Conservation (phyloP, 1,140 invertebrate species). For the Antheraea pernyi region DNA sequence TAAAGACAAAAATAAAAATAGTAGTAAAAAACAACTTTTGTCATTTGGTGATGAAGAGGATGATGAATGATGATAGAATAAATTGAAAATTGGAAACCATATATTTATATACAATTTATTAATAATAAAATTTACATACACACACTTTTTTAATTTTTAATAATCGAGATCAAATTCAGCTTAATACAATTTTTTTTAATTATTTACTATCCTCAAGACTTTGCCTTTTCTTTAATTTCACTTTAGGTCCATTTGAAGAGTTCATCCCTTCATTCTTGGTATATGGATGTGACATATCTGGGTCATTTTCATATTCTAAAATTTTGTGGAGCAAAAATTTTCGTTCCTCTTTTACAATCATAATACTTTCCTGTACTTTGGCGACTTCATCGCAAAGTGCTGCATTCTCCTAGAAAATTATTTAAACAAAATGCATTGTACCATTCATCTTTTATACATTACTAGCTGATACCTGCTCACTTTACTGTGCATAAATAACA, state of each 20-base stretch:
- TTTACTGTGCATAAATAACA: too few species aligned
- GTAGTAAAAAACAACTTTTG: conserved; percentile 41
- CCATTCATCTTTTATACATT: too few species aligned
- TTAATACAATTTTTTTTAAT: conserved; percentile 14
- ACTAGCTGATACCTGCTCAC: too few species aligned
- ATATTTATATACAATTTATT: neutral
- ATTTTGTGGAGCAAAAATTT: conserved; percentile 85
- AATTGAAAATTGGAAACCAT: neutral
- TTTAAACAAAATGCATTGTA: neutral
- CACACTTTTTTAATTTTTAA: neutral
- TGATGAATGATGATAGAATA: conserved; percentile 3
- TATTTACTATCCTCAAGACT: conserved; percentile 54
- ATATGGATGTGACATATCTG: conserved; percentile 62
- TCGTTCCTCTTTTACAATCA: conserved; percentile 87
- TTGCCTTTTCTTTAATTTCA: conserved; percentile 59
- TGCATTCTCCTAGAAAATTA: conserved; percentile 85
- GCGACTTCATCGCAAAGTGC: conserved; percentile 90
- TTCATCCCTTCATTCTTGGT: conserved; percentile 43
- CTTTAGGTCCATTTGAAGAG: conserved; percentile 51
- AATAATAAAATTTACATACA: neutral
- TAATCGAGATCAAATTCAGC: neutral
- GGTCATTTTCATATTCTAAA: conserved; percentile 82
- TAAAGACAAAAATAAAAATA: conserved; percentile 17
- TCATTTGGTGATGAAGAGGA: conserved; percentile 61
- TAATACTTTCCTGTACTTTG: conserved; percentile 87